Base-by-base conservation (phyloP, 2,113 vertebrate genomes). In the Sakesphorus luctuosus region DNA sequence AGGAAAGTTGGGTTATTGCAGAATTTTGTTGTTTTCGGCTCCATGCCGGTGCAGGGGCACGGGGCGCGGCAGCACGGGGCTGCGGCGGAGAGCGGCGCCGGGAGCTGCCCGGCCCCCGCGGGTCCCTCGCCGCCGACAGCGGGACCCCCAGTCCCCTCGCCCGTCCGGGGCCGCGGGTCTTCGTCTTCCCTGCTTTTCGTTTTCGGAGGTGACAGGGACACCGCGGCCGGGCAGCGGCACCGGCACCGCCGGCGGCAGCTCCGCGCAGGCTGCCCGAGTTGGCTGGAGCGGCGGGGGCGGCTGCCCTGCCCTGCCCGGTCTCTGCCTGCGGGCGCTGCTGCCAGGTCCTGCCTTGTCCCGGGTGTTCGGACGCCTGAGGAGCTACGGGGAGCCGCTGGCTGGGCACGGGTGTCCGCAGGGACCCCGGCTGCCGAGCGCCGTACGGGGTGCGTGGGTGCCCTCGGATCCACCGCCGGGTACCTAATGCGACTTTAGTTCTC, bases 381-480 rank as follows among this genome's bases (percentile, higher is more conserved):
- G 66, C 67, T 53, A 24, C 67, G 67, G 11, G 50, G 10, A n/a
- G 65, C 73, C 28, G 6, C 73, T 7, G 49, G 17, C 38, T 3
- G 77, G 35, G 24, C 31, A 4, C 24, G 13, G 33, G 13, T 6
- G 59, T 16, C 72, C 19, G 35, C 29, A 23, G 33, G 11, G 73
- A 16, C 10, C 13, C 47, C 0, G 10, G 3, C 25, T 56, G 75
- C 59, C n/a, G 62, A 33, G 25, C 18, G 28, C 31, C 38, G 2
- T 6, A 0, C 43, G 47, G 36, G 36, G 11, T 4, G 38, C 33
- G 1, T 9, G 40, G 2, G 4, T 49, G 43, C 1, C 28, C 52
- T 24, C 50, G 2, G 10, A 6, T 19, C 20, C 56, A 0, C 13
- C 0, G 40, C 11, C 0, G 0, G 7, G 10, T 18, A 4, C 40